These are phyloP conservation scores for Arctia plantaginis DNA, from an alignment of 2,888 invertebrate species.

Conservation along the genomic window DNA sequence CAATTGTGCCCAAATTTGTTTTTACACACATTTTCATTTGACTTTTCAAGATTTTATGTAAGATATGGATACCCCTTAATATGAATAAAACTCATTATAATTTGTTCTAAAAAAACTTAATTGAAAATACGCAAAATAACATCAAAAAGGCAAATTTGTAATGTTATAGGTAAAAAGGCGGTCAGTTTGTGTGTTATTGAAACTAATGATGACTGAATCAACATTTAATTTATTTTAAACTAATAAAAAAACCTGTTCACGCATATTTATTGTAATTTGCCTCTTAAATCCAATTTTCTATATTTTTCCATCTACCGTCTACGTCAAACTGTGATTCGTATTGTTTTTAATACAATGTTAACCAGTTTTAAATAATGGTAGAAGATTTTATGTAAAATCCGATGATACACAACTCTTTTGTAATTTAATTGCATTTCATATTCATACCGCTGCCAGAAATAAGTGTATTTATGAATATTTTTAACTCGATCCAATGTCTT, in stretches of 20 bases:
- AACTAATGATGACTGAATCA: not conserved
- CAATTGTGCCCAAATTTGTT: too few relatives aligned
- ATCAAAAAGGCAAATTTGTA: not conserved
- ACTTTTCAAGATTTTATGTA: too few relatives aligned
- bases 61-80: too few relatives aligned
- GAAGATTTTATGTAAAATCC: not conserved
- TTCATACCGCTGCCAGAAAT: not conserved
- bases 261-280: not conserved
- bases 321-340: not conserved
- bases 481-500: not conserved
- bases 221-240: not conserved
- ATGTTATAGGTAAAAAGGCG: not conserved
- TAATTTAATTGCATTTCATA: too few relatives aligned
- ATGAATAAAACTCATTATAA: not conserved
- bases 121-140: too few relatives aligned
- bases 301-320: not conserved
- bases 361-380: not conserved
- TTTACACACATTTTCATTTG: too few relatives aligned
- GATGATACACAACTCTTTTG: not conserved
- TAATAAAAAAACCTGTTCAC: not conserved
- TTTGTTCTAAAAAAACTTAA: not conserved
- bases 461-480: not conserved
- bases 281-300: not conserved
- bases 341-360: not conserved
- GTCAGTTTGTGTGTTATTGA: not conserved